Conservation (phyloP, 2,113 vertebrate species). For the Nesospiza acunhae region DNA sequence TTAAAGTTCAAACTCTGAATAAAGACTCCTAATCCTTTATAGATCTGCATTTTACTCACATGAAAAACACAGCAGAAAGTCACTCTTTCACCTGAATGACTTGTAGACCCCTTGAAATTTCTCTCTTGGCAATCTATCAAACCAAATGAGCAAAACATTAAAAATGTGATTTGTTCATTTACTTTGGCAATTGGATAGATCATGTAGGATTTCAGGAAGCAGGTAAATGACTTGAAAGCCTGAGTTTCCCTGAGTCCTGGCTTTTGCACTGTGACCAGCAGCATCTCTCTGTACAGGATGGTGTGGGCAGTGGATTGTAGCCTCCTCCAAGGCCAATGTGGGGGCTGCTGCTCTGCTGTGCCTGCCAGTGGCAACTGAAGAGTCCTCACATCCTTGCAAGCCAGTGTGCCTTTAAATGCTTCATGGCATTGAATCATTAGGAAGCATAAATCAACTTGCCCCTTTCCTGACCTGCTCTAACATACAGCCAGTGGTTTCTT, state of each 20-base stretch:
- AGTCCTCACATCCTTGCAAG: background rate
- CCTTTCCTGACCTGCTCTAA: slow-evolving; percentile 30
- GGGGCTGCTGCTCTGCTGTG: background rate
- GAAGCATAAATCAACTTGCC: slow-evolving; percentile 49
- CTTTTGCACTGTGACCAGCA: background rate
- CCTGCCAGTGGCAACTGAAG: background rate
- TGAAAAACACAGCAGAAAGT: slow-evolving; percentile 38
- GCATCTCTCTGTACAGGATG: background rate
- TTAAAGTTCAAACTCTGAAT: slow-evolving; percentile 62
- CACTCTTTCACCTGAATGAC: slow-evolving; percentile 17
- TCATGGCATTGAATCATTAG: background rate
- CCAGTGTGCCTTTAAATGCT: background rate
- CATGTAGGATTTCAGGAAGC: background rate
- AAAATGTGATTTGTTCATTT: slow-evolving; percentile 25
- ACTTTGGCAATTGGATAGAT: background rate
- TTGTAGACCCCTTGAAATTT: slow-evolving; percentile 25
- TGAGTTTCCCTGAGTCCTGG: background rate
- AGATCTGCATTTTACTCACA: slow-evolving; percentile 19
- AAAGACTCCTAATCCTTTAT: slow-evolving; percentile 52
- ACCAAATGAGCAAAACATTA: background rate
- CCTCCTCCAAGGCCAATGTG: background rate
- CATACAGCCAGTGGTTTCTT: background rate
- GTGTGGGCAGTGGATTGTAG: background rate
- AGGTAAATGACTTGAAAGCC: background rate
- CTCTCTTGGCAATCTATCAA: slow-evolving; percentile 56